phyloP scores from a whole-genome alignment of 53 echinoderm and acorn worm genomes.

The Paracentrotus lividus region DNA sequence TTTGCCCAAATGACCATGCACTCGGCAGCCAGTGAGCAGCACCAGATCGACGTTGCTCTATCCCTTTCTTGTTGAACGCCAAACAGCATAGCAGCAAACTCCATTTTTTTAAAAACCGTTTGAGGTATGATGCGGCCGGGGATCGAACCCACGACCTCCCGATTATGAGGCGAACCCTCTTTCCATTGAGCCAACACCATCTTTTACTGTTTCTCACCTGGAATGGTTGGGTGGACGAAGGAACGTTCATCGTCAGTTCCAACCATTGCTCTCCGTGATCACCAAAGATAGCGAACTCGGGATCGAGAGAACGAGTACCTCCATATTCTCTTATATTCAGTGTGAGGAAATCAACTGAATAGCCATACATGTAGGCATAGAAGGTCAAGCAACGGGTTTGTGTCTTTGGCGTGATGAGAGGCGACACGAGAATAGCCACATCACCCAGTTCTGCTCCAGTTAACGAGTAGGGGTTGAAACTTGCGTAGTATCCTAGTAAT shows the following conservation, averaged over 20 bases:
- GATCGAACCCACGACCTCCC: no score
- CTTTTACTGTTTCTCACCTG: slow-evolving; percentile 49
- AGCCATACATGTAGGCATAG: slow-evolving; percentile 76
- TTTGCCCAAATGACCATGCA: no score
- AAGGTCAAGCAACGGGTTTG: slow-evolving; percentile 69
- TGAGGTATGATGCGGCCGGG: no score
- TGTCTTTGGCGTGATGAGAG: slow-evolving; percentile 39
- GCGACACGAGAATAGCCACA: slow-evolving; percentile 68
- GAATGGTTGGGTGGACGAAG: background rate
- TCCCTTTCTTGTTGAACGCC: no score
- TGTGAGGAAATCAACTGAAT: background rate
- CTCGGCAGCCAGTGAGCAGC: no score
- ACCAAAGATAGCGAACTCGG: slow-evolving; percentile 7
- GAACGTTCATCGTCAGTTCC: background rate
- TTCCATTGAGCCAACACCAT: no score
- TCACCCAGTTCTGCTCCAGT: slow-evolving; percentile 18
- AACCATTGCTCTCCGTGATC: slow-evolving; percentile 46
- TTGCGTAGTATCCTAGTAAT: slow-evolving; percentile 2
- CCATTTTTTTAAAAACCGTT: no score
- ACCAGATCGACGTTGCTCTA: no score
- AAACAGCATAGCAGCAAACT: no score
- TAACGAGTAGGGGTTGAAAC: background rate
- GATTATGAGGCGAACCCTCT: no score
- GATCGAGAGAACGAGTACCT: background rate
- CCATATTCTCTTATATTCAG: slow-evolving; percentile 1